Conservation (phyloP, 1,140 invertebrate species). For the Eulimnadia texana region DNA sequence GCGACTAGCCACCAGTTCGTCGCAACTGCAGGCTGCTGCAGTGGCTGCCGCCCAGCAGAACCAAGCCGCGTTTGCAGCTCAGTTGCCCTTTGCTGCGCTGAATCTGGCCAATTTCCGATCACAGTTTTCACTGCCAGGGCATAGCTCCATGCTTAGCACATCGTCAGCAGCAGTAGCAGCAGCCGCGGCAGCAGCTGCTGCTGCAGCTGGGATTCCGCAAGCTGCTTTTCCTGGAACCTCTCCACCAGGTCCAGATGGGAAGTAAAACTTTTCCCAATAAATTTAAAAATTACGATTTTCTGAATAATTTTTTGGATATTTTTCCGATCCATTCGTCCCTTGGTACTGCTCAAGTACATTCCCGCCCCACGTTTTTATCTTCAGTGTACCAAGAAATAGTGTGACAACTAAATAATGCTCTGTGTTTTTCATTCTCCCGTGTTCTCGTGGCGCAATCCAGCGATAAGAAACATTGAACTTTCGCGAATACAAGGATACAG, state of each 20-base stretch:
- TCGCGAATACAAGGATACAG: background rate
- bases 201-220: constrained; percentile 7
- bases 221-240: constrained; percentile 15
- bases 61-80: constrained; percentile 18
- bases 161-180: background rate
- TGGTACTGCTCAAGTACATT: background rate
- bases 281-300: background rate
- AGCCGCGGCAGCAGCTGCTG: background rate
- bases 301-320: background rate
- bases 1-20: constrained; percentile 69
- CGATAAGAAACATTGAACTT: no score
- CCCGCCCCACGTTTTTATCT: background rate
- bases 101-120: constrained; percentile 22
- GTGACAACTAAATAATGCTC: no score
- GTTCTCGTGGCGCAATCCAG: no score
- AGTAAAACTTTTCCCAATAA: background rate
- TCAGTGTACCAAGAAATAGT: background rate
- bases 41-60: constrained; percentile 16
- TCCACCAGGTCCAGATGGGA: background rate
- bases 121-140: constrained; percentile 23
- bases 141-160: constrained; percentile 6
- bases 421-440: no score
- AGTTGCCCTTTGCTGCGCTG: constrained; percentile 21
- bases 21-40: constrained; percentile 26
- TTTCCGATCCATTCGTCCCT: background rate